phyloP scores from a whole-genome alignment of 2,113 vertebrate genomes.

The Asarcornis scutulata region DNA sequence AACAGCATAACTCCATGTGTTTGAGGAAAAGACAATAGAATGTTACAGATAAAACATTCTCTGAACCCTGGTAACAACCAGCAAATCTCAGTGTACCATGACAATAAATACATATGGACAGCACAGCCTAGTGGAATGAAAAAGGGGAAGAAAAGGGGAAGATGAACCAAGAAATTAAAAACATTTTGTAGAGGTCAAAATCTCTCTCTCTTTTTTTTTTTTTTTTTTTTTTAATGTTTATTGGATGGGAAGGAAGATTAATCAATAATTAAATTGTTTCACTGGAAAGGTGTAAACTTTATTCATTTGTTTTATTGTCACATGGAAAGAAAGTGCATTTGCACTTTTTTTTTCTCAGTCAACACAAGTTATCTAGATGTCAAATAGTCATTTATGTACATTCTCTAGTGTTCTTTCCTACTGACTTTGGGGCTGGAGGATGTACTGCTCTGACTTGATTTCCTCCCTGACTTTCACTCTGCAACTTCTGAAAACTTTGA shows the following conservation, averaged over 20 bases:
- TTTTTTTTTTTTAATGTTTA: neutral
- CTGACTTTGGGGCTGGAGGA: neutral
- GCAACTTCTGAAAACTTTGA: neutral
- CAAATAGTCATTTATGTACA: neutral
- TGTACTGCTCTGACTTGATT: neutral
- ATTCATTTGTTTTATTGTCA: neutral
- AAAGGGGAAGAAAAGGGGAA: neutral
- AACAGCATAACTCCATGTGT: neutral
- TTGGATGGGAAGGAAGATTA: neutral
- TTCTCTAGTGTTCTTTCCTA: neutral
- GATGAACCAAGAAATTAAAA: neutral
- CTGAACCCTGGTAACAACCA: neutral
- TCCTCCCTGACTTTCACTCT: neutral
- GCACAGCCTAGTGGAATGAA: neutral
- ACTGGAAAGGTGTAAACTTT: neutral
- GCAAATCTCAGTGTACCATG: neutral
- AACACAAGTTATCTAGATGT: neutral
- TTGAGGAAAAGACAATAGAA: neutral
- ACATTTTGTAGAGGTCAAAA: neutral
- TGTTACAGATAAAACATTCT: neutral
- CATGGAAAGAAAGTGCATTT: neutral
- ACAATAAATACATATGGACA: neutral
- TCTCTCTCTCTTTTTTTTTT: neutral
- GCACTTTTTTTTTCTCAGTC: neutral
- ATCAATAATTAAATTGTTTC: neutral